These are phyloP conservation scores for Ceuthmochares aereus DNA, from an alignment of 2,113 vertebrate genomes.

Conservation along the genomic window DNA sequence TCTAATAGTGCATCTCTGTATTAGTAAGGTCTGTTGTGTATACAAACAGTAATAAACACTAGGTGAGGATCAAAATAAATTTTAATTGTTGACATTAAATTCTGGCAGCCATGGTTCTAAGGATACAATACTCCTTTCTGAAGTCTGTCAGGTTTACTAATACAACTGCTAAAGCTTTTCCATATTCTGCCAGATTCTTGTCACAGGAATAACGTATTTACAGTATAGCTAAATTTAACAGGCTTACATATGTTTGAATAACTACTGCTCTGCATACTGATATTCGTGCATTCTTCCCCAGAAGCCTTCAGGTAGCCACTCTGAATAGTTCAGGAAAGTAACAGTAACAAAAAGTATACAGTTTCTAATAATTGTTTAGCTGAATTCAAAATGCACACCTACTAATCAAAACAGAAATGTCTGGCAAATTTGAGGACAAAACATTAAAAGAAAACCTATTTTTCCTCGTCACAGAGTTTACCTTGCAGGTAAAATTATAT, in stretches of 20 bases:
- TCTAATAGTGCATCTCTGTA: slow-evolving; percentile 91
- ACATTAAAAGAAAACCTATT: background rate
- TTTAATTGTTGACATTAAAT: slow-evolving; percentile 92
- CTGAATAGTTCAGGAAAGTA: background rate
- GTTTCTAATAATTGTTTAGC: background rate
- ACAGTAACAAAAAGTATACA: background rate
- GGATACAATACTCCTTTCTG: slow-evolving; percentile 77
- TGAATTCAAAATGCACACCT: background rate
- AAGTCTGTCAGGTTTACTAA: slow-evolving; percentile 82
- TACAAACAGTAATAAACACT: slow-evolving; percentile 92
- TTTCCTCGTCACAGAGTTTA: background rate
- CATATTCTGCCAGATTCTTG: slow-evolving; percentile 52
- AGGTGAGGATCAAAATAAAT: slow-evolving; percentile 93
- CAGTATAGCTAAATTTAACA: background rate
- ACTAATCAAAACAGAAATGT: background rate
- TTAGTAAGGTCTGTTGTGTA: slow-evolving; percentile 92
- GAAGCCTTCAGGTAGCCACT: background rate
- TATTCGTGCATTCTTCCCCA: background rate
- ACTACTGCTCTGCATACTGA: background rate
- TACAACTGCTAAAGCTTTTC: slow-evolving; percentile 64
- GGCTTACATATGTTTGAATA: background rate
- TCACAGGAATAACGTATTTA: slow-evolving; percentile 55
- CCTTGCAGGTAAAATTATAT: background rate
- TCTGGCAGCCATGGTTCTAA: slow-evolving; percentile 84
- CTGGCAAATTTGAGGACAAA: background rate